Percentiles rank a stretch among this genome's conserved stretches.
phyloP scores from a whole-genome alignment of 2,797 vertebrate genomes.

The Aulostomus chinensis region DNA sequence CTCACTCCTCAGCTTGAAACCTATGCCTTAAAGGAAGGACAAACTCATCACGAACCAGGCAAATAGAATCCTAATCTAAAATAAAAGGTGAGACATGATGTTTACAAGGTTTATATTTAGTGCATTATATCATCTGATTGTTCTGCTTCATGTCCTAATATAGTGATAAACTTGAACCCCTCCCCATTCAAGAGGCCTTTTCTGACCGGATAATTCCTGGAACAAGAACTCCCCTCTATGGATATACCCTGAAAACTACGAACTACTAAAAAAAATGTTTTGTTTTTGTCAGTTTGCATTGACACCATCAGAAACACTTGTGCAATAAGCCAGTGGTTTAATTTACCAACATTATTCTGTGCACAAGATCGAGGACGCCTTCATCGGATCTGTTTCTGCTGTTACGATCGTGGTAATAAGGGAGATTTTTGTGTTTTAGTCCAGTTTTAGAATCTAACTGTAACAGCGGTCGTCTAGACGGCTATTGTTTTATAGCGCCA shows the following conservation, averaged over 20 bases:
- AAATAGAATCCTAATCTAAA: conserved; percentile 60
- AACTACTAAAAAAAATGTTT: too few species aligned
- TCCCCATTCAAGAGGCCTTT: conserved; percentile 31
- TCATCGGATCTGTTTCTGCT: too few species aligned
- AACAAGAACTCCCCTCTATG: background rate
- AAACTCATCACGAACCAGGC: conserved; percentile 55
- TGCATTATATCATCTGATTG: conserved; percentile 76
- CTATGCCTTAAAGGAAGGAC: conserved; percentile 78
- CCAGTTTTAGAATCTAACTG: background rate
- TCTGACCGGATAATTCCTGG: background rate
- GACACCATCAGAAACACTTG: too few species aligned
- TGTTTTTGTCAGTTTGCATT: too few species aligned
- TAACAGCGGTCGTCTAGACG: too few species aligned
- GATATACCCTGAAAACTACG: background rate
- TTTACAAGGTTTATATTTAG: conserved; percentile 76
- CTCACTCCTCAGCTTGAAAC: conserved; percentile 58
- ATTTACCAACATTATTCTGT: too few species aligned
- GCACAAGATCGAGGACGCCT: too few species aligned
- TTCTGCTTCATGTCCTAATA: conserved; percentile 62
- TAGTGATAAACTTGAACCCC: conserved; percentile 56
- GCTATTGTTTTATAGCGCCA: too few species aligned
- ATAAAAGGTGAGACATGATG: conserved; percentile 56
- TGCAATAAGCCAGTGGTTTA: too few species aligned
- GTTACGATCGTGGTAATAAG: too few species aligned
- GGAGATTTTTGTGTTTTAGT: background rate